Base-by-base conservation (phyloP, 2,797 vertebrate species). In the Cyclura pinguis region DNA sequence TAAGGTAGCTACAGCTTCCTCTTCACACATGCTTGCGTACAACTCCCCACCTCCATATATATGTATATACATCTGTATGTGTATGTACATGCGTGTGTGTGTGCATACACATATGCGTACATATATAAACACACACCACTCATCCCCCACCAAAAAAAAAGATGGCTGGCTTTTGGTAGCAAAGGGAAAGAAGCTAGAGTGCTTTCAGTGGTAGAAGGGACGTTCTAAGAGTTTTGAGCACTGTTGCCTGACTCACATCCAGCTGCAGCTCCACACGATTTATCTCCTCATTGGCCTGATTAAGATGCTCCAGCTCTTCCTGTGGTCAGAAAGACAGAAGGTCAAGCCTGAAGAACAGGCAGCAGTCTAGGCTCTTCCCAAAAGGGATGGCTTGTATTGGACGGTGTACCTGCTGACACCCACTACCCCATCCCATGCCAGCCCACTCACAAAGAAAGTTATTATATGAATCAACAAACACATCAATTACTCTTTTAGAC, bases 221-320 rank as follows among this genome's bases (percentile, higher is more conserved):
- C n/a, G 6, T 64, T 4, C 64, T 13, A 27, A 1, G 24, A 7
- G 9, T 24, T 2, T 32, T 24, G 77, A 47, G 9, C 57, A 9
- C 13, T 55, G 1, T 10, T 55, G 2, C 20, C 32, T 1, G 32
- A 95, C 98, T 98, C 95, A 99, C 98, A 38, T 98, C 98, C 94
- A 99, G 95, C 95, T 98, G 98, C 69, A 99, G 97, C 93, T 99
- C 98, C 96, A 98, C 97, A 50, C 97, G 97, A 96, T 99, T 99
- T 93, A 99, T 99, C 94, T 99, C 98, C 84, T 98, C 98, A 0
- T 98, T 99, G 95, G 98, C 98, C 96, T 98, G 98, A 96, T 99
- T 99, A 88, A 99, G 97, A 27, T 98, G 98, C 81, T 99, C 98
- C 93, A 99, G 96, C 93, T 99, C 98, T 92, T 98, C 98, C 98